Conservation (phyloP, 2,888 invertebrate genomes). For the Desoria tigrina region DNA sequence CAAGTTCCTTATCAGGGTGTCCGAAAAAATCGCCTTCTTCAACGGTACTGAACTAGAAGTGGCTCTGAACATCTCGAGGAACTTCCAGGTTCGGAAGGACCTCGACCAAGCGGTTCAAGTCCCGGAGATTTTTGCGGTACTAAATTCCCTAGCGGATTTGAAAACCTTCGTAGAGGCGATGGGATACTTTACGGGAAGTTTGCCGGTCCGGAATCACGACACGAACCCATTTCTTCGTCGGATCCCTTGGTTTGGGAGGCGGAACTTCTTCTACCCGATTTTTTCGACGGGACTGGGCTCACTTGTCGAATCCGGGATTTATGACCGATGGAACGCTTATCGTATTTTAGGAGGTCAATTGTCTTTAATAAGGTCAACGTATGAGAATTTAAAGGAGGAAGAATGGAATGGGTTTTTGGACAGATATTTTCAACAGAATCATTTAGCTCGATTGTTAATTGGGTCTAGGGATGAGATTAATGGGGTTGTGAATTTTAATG, state of each 20-base stretch:
- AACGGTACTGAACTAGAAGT: slow-evolving; percentile 5
- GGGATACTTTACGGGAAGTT: neutral
- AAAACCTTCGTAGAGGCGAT: neutral
- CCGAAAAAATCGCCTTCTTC: neutral
- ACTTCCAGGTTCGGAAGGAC: neutral
- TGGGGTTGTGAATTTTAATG: too few relatives aligned
- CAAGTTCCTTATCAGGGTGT: neutral
- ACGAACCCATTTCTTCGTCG: neutral
- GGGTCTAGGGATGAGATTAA: too few relatives aligned
- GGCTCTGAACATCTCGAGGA: neutral
- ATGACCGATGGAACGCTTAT: slow-evolving; percentile 4
- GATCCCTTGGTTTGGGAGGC: slow-evolving; percentile 12
- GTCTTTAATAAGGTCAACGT: too few relatives aligned
- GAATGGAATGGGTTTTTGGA: too few relatives aligned
- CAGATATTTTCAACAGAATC: too few relatives aligned
- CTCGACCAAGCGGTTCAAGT: neutral
- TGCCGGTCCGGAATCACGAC: neutral
- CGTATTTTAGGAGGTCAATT: too few relatives aligned
- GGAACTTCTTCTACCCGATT: slow-evolving; percentile 6
- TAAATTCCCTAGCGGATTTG: neutral
- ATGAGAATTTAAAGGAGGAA: too few relatives aligned
- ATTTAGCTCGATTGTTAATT: too few relatives aligned
- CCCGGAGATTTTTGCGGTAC: neutral
- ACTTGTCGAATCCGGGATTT: slow-evolving; percentile 5
- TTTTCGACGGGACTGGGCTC: neutral